A percentile compares a stretch with the other conserved stretches of the same genome.
These are phyloP conservation scores for Cryptotis parvus DNA, from an alignment of 2,113 vertebrate species.

Conservation along the genomic window DNA sequence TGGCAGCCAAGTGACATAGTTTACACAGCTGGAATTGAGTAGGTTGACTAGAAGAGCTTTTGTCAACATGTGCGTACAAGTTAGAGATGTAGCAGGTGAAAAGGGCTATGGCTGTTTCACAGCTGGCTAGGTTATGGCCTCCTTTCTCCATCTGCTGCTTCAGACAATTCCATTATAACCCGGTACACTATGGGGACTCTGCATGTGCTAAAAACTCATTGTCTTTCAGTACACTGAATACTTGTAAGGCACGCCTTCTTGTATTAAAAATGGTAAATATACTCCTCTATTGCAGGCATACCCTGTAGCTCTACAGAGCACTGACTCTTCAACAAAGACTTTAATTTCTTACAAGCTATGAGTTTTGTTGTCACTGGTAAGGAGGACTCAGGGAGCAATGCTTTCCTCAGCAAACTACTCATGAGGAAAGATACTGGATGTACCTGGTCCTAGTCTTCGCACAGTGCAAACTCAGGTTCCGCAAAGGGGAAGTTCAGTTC, in stretches of 20 bases:
- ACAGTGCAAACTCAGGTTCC: slow-evolving; percentile 27
- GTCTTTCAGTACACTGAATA: slow-evolving; percentile 34
- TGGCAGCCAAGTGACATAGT: slow-evolving; percentile 70
- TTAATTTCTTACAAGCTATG: slow-evolving; percentile 59
- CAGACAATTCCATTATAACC: slow-evolving; percentile 64
- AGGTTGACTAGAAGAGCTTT: not conserved
- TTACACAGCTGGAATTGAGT: slow-evolving; percentile 26
- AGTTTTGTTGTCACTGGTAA: slow-evolving; percentile 80
- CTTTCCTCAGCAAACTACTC: slow-evolving; percentile 80
- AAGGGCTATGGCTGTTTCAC: slow-evolving; percentile 60
- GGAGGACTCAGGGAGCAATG: slow-evolving; percentile 68
- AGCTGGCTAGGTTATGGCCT: not conserved
- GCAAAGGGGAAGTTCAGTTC: slow-evolving; percentile 80
- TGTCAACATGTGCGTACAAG: not conserved
- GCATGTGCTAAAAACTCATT: slow-evolving; percentile 73
- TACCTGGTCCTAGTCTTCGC: slow-evolving; percentile 55
- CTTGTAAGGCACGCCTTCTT: not conserved
- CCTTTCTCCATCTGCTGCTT: slow-evolving; percentile 52
- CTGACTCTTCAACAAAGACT: slow-evolving; percentile 35
- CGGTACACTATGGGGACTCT: slow-evolving; percentile 38
- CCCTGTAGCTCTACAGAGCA: slow-evolving; percentile 67
- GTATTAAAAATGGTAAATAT: slow-evolving; percentile 63
- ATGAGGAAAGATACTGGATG: slow-evolving; percentile 72
- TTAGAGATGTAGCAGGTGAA: slow-evolving; percentile 75
- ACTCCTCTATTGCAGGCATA: slow-evolving; percentile 61